Conservation (phyloP, 2,888 invertebrate species). For the Physocephala rufipes region DNA sequence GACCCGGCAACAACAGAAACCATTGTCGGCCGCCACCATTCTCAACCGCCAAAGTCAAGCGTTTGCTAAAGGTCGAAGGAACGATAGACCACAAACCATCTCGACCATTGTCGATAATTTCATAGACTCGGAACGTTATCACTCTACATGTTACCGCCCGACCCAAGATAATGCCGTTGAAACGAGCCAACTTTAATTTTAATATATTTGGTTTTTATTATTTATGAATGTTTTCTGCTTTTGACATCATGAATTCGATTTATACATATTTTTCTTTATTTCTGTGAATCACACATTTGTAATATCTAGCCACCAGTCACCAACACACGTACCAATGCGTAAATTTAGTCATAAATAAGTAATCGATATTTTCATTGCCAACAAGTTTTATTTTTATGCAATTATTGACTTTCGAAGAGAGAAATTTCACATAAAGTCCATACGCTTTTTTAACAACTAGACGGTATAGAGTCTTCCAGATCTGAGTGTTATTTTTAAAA, state of each 20-base stretch:
- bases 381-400: too few relatives aligned
- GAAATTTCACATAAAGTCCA: too few relatives aligned
- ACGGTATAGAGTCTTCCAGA: too few relatives aligned
- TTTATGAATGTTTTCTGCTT: neutral
- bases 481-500: too few relatives aligned
- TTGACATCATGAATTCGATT: slow-evolving; percentile 17
- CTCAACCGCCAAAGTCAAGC: slow-evolving; percentile 18
- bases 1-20: slow-evolving; percentile 12
- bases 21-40: slow-evolving; percentile 17
- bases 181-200: neutral
- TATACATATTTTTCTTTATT: slow-evolving; percentile 17
- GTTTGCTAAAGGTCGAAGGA: slow-evolving; percentile 35
- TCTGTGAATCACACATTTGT: neutral
- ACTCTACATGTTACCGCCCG: slow-evolving; percentile 36
- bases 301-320: too few relatives aligned
- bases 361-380: too few relatives aligned
- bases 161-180: neutral
- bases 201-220: neutral
- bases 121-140: slow-evolving; percentile 54
- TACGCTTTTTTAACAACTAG: too few relatives aligned
- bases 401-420: too few relatives aligned
- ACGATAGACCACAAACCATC: slow-evolving; percentile 34
- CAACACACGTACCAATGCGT: too few relatives aligned
- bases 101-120: slow-evolving; percentile 52
- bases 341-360: too few relatives aligned